These are phyloP conservation scores for Bombus huntii DNA, from an alignment of 1,140 invertebrate species.

Conservation along the genomic window DNA sequence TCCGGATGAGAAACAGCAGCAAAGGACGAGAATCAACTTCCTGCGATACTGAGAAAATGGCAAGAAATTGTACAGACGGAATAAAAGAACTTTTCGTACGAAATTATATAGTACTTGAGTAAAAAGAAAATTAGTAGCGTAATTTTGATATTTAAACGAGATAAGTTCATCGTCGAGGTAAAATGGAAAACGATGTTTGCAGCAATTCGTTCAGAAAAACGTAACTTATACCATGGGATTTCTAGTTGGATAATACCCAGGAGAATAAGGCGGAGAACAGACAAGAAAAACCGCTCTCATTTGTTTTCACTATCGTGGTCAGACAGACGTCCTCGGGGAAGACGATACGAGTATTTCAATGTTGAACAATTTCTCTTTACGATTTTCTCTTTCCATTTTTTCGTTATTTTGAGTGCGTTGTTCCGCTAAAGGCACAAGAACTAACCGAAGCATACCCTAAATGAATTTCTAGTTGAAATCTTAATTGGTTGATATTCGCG, in stretches of 20 bases:
- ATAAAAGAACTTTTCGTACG: too few relatives aligned
- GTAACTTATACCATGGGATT: background rate
- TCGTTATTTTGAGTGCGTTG: too few relatives aligned
- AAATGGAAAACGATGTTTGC: background rate
- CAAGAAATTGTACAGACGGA: too few relatives aligned
- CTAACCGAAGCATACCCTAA: too few relatives aligned
- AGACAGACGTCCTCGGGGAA: slow-evolving; percentile 39
- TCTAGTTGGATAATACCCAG: background rate
- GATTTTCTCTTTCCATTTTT: background rate
- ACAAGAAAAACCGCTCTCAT: slow-evolving; percentile 36
- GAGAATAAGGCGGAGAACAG: background rate
- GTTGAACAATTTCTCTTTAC: slow-evolving; percentile 20
- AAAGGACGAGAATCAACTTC: too few relatives aligned
- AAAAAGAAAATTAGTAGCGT: too few relatives aligned
- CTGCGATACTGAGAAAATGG: too few relatives aligned
- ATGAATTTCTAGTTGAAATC: too few relatives aligned
- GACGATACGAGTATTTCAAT: slow-evolving; percentile 19
- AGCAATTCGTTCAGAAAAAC: background rate
- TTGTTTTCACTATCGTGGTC: slow-evolving; percentile 40
- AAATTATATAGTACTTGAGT: too few relatives aligned
- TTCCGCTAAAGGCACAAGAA: too few relatives aligned
- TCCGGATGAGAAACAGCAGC: too few relatives aligned
- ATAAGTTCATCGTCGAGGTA: background rate
- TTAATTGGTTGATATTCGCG: too few relatives aligned
- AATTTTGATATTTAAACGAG: background rate